Evolutionary conservation across 2,888 invertebrate genomes (phyloP).

Genomic region (Epinotia demarniana): DNA sequence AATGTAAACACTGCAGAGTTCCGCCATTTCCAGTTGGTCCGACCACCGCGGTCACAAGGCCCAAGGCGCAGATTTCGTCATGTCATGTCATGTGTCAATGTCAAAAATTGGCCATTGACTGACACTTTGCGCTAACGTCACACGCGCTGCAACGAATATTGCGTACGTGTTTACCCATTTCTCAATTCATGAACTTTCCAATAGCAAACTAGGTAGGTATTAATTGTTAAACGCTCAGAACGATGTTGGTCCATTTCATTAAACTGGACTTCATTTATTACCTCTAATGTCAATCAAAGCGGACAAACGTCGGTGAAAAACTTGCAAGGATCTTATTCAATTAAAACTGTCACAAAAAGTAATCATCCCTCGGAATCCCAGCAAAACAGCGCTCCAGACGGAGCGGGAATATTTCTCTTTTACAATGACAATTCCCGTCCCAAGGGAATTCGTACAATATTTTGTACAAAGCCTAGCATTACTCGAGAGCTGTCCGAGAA

Average conservation of each 20-base stretch:
- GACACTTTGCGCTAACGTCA: too few species aligned
- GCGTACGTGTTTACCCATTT: too few species aligned
- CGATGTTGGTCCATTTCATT: neutral
- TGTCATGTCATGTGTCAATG: too few species aligned
- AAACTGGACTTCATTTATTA: neutral
- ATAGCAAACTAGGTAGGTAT: too few species aligned
- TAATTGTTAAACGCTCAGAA: too few species aligned
- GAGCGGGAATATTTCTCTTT: constrained; percentile 43
- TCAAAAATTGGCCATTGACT: too few species aligned
- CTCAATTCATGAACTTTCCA: too few species aligned
- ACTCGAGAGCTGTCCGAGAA: constrained; percentile 48
- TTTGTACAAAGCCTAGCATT: constrained; percentile 54
- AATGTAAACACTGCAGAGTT: too few species aligned
- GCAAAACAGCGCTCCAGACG: constrained; percentile 30
- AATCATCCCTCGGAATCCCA: constrained; percentile 27
- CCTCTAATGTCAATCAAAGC: neutral
- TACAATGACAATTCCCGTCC: constrained; percentile 38
- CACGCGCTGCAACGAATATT: too few species aligned
- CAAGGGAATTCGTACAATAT: constrained; percentile 48
- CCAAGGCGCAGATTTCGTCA: too few species aligned
- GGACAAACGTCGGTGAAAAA: neutral
- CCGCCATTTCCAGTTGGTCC: too few species aligned
- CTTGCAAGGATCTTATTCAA: constrained; percentile 16
- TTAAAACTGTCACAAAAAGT: constrained; percentile 27
- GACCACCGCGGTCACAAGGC: too few species aligned